Percentiles rank a stretch among this genome's conserved stretches.
Conservation (phyloP, 1,140 invertebrate genomes). For the Eurytemora carolleeae region DNA sequence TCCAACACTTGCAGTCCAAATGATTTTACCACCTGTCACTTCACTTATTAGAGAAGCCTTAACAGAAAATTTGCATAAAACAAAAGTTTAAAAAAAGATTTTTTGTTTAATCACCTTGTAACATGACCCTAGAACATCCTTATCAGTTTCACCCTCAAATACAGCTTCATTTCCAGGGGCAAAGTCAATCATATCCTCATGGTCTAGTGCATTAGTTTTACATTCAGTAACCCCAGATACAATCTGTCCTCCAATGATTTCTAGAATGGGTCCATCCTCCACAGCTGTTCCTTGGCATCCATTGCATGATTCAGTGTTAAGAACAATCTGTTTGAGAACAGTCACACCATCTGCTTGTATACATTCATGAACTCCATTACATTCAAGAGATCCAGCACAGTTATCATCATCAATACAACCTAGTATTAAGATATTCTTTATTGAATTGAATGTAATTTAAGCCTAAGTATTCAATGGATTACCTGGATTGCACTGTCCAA, state of each 20-base stretch:
- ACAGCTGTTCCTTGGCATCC: neutral
- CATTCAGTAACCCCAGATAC: neutral
- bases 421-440: no score
- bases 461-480: no score
- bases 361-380: neutral
- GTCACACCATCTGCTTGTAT: neutral
- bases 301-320: neutral
- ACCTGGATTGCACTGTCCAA: no score
- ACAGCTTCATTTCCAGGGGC: neutral
- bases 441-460: no score
- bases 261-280: neutral
- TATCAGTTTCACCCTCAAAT: neutral
- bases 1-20: no score
- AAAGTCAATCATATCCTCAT: neutral
- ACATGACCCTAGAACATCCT: neutral
- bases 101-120: no score
- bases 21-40: no score
- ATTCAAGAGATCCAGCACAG: neutral
- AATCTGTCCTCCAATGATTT: neutral
- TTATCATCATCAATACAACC: neutral
- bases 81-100: no score
- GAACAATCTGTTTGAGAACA: neutral
- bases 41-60: neutral
- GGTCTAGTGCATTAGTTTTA: neutral
- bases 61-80: neutral